phyloP scores from a whole-genome alignment of 2,113 vertebrate genomes.

The Thryonomys swinderianus region DNA sequence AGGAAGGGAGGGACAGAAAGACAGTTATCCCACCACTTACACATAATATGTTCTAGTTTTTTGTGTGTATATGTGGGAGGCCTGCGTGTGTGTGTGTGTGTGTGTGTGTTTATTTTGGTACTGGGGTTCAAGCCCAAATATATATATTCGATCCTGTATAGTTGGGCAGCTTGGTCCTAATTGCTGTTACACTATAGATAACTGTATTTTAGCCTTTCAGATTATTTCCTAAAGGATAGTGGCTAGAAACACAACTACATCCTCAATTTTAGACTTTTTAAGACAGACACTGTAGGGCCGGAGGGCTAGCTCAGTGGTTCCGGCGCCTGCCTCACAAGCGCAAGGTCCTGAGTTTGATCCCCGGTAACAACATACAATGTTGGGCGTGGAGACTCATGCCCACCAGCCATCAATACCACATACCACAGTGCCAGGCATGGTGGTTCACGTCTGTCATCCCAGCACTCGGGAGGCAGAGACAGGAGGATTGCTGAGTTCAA shows the following conservation, averaged over 20 bases:
- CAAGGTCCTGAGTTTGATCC: too few species aligned
- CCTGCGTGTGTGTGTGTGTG: not conserved
- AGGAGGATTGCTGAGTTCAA: too few species aligned
- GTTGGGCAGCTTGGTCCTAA: not conserved
- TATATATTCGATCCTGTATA: not conserved
- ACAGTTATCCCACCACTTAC: not conserved
- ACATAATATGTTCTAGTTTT: not conserved
- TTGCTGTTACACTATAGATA: not conserved
- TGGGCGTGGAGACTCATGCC: too few species aligned
- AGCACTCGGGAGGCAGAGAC: too few species aligned
- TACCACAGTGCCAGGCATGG: too few species aligned
- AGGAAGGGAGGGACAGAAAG: not conserved
- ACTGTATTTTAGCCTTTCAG: not conserved
- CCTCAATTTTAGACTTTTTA: constrained; percentile 20
- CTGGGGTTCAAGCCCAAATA: too few species aligned
- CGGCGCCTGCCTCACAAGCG: too few species aligned
- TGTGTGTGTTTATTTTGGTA: too few species aligned
- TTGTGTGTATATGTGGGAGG: not conserved
- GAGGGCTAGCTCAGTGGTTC: too few species aligned
- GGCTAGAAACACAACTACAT: not conserved
- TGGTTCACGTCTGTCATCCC: too few species aligned
- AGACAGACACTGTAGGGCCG: not conserved
- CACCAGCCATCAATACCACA: too few species aligned
- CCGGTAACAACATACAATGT: too few species aligned
- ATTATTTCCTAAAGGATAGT: not conserved